These are phyloP conservation scores for Channa argus DNA, from an alignment of 2,113 vertebrate species.

Conservation along the genomic window DNA sequence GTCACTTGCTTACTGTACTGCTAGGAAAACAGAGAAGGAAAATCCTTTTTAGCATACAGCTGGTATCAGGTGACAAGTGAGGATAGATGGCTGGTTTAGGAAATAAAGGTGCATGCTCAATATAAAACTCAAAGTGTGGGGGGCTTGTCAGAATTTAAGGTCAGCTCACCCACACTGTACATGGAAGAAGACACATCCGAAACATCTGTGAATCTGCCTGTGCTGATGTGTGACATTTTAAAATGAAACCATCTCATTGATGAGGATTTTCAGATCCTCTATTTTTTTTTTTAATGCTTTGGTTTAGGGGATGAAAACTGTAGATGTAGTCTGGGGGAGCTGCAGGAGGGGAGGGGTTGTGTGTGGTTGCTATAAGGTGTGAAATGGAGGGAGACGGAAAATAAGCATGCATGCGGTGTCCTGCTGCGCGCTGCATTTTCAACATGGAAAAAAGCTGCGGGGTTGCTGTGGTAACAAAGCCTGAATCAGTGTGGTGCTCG, in stretches of 20 bases:
- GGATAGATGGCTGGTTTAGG: constrained; percentile 1
- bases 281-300: no score
- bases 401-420: constrained; percentile 58
- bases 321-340: background rate
- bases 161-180: no score
- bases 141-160: no score
- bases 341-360: background rate
- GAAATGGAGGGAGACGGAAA: constrained; percentile 46
- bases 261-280: no score
- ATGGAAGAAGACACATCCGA: no score
- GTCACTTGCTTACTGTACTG: constrained; percentile 18
- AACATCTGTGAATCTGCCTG: no score
- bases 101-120: no score
- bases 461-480: constrained; percentile 72
- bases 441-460: constrained; percentile 55
- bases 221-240: no score
- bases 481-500: constrained; percentile 32
- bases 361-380: constrained; percentile 18
- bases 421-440: constrained; percentile 61
- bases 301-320: constrained; percentile 6
- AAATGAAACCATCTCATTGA: no score
- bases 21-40: constrained; percentile 33
- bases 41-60: constrained; percentile 22
- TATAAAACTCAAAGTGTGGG: no score
- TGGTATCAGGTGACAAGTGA: background rate